These are phyloP conservation scores for Anser cygnoides DNA, from an alignment of 2,113 vertebrate species.

Conservation along the genomic window DNA sequence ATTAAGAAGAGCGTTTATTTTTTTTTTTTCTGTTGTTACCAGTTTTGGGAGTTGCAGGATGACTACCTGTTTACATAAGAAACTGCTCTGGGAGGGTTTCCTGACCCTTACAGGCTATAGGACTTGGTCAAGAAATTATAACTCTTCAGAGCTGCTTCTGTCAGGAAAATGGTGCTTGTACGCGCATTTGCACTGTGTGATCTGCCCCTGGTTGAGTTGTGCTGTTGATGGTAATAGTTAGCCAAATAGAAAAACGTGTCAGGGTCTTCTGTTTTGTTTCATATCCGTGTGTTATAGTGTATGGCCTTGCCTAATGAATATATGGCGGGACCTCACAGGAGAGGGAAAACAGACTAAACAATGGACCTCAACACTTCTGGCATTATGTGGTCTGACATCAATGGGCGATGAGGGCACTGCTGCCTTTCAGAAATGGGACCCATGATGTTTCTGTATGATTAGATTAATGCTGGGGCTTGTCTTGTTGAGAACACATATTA, in stretches of 20 bases:
- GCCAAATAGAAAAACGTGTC: background rate
- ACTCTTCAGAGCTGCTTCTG: background rate
- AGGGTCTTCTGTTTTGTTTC: background rate
- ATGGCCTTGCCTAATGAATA: background rate
- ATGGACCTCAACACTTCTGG: background rate
- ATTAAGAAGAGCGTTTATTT: background rate
- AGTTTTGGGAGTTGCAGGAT: background rate
- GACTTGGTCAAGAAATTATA: background rate
- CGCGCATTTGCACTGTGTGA: background rate
- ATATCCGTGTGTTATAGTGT: background rate
- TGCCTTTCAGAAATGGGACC: background rate
- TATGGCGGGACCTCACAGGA: conserved; percentile 21
- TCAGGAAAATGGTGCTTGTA: background rate
- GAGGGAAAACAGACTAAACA: background rate
- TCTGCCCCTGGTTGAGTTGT: background rate
- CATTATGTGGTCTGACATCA: conserved; percentile 15
- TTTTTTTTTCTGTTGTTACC: background rate
- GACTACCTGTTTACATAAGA: background rate
- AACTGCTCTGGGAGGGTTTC: background rate
- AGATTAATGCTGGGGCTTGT: background rate
- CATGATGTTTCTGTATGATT: background rate
- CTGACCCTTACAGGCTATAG: rapidly evolving
- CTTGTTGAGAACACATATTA: background rate
- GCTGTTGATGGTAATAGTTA: background rate
- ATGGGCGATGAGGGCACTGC: background rate